A percentile compares a stretch with the other conserved stretches of the same genome.
Evolutionary conservation across 2,113 vertebrate genomes (phyloP).

Genomic region (Neogobius melanostomus): DNA sequence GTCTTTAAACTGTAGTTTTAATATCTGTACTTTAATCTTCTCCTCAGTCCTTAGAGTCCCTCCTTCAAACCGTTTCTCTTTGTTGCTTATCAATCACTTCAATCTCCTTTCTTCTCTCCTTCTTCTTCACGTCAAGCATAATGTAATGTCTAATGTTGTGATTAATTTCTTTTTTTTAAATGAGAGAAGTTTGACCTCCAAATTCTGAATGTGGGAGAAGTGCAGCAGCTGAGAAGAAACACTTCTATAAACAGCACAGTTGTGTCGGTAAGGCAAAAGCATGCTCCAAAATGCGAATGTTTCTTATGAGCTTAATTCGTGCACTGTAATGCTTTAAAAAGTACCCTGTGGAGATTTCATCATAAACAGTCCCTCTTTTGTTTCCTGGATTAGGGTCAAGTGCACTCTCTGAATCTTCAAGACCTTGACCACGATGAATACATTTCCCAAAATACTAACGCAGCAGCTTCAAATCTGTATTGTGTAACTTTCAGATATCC

Average conservation of each 20-base stretch:
- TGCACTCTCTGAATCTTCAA: conserved; percentile 8
- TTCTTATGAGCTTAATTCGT: conserved; percentile 11
- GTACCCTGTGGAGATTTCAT: conserved; percentile 21
- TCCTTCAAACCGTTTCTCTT: too few species aligned
- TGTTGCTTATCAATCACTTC: too few species aligned
- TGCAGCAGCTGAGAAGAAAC: background rate
- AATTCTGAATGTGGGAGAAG: too few species aligned
- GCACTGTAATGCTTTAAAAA: conserved; percentile 25
- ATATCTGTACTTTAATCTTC: too few species aligned
- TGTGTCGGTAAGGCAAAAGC: conserved; percentile 5
- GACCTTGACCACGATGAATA: conserved; percentile 23
- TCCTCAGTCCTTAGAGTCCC: too few species aligned
- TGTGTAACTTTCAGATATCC: conserved; percentile 3
- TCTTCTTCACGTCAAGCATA: too few species aligned
- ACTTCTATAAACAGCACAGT: background rate
- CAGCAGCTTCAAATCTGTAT: conserved; percentile 4
- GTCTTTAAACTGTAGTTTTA: background rate
- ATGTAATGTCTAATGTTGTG: too few species aligned
- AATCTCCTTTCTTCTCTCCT: too few species aligned
- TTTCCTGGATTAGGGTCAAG: conserved; percentile 24
- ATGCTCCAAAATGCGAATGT: conserved; percentile 1
- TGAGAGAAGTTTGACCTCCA: too few species aligned
- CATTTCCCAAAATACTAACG: conserved; percentile 18
- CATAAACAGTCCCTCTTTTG: conserved; percentile 27
- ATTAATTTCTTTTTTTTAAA: too few species aligned